Percentiles rank a stretch among this genome's conserved stretches.
phyloP scores from a whole-genome alignment of 1,140 invertebrate species.

The Dinothrombium tinctorium region DNA sequence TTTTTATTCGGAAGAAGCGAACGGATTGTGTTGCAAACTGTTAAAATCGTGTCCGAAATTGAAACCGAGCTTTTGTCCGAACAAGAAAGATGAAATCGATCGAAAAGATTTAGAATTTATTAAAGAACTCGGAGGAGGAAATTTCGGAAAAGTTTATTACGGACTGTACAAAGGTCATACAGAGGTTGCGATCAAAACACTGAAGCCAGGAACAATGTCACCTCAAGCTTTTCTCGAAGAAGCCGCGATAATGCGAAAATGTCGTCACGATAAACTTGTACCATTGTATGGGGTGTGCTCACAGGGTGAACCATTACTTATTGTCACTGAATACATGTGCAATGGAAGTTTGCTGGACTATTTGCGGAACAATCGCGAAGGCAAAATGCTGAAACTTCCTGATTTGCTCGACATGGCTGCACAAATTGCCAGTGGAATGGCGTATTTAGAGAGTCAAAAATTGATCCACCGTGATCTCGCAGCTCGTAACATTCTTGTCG shows the following conservation, averaged over 20 bases:
- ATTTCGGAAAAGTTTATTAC: constrained; percentile 95
- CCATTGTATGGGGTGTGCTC: constrained; percentile 84
- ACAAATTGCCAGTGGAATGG: constrained; percentile 78
- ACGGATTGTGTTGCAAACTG: constrained; percentile 79
- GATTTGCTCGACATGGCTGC: constrained; percentile 83
- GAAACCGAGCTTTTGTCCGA: constrained; percentile 77
- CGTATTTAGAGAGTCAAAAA: constrained; percentile 70
- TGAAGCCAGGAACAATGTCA: constrained; percentile 90
- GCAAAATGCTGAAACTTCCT: constrained; percentile 57
- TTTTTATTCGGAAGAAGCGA: constrained; percentile 50
- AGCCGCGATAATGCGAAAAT: constrained; percentile 95
- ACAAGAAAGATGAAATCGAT: constrained; percentile 77
- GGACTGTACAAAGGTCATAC: constrained; percentile 35
- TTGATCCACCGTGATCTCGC: constrained; percentile 34
- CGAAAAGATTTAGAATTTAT: constrained; percentile 61
- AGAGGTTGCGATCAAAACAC: constrained; percentile 89
- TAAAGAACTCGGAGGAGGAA: constrained; percentile 71
- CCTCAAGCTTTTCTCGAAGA: constrained; percentile 85
- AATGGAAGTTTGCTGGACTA: constrained; percentile 77
- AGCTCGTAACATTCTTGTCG: constrained; percentile 78
- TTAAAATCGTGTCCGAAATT: constrained; percentile 74
- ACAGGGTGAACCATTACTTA: constrained; percentile 81
- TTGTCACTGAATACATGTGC: constrained; percentile 87
- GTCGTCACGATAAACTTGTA: constrained; percentile 79
- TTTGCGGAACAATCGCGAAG: constrained; percentile 52